Evolutionary conservation across 1,140 invertebrate genomes (phyloP).

Genomic region (Macrosteles quadrilineatus): DNA sequence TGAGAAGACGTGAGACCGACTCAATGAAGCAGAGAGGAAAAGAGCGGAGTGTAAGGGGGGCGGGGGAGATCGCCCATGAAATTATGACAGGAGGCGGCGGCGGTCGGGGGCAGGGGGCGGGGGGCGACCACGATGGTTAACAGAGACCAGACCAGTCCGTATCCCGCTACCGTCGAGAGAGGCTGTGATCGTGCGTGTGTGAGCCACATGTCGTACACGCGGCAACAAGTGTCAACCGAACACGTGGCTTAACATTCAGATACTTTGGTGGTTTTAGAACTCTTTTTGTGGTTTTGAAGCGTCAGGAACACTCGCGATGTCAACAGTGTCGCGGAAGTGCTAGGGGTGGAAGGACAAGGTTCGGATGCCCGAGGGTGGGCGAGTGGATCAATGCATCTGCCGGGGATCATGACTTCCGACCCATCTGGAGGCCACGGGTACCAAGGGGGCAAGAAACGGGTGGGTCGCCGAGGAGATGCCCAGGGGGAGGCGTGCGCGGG

Average conservation of each 20-base stretch:
- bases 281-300: not conserved
- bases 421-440: constrained; percentile 37
- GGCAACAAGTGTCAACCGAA: constrained; percentile 47
- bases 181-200: constrained; percentile 53
- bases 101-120: constrained; percentile 33
- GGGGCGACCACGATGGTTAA: constrained; percentile 31
- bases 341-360: constrained; percentile 37
- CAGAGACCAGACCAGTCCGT: constrained; percentile 34
- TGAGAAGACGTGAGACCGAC: constrained; percentile 19
- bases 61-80: constrained; percentile 27
- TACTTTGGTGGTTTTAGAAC: not conserved
- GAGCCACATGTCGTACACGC: constrained; percentile 49
- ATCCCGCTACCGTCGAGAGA: constrained; percentile 52
- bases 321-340: not conserved
- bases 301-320: not conserved
- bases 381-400: constrained; percentile 47
- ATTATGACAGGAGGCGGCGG: constrained; percentile 34
- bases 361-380: constrained; percentile 31
- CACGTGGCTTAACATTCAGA: not conserved
- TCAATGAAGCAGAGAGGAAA: constrained; percentile 30
- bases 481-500: constrained; percentile 39
- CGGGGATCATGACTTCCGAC: constrained; percentile 40
- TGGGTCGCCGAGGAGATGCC: constrained; percentile 37
- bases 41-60: constrained; percentile 8
- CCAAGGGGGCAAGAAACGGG: constrained; percentile 34